Evolutionary conservation across 1,140 invertebrate genomes (phyloP), one percentile per base, ranked within the genome.

Genomic region (Ephestia elutella): DNA sequence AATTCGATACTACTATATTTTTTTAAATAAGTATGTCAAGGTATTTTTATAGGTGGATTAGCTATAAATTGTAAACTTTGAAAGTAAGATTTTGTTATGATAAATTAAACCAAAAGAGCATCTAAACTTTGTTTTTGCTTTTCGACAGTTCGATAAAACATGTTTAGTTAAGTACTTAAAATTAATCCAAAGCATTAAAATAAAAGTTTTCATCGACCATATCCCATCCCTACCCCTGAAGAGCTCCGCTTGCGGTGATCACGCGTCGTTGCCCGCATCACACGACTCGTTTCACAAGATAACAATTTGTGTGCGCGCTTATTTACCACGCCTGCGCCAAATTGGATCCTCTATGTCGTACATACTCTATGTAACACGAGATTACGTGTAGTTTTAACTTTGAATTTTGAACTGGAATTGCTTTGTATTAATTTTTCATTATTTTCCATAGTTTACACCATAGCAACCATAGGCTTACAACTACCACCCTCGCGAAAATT

Each of bases 261-360:
- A 84, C 85, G 85, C 85, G 75, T 82, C 83, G 83, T 79, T 87
- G 79, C 69, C 64, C 82, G 83, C 78, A 87, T 87, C 85, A 87
- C 71, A 85, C 85, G 85, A 72, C 75, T 87, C 83, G 85, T 85
- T 87, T 82, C 83, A 84, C 85, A 87, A 86, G 85, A 87, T 86
- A 87, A 87, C 83, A 86, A 87, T 87, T 87, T 87, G 80, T 78
- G 75, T 71, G 80, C 68, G 73, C 75, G 71, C 70, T 84, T 86
- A 85, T 86, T 76, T 85, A 83, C 65, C 68, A 73, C 70, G 75
- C 78, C 73, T 81, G 78, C 73, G 71, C 77, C 75, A 78, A 82
- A 85, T 87, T 83, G 79, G 70, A 78, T 71, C 65, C 53, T 48
- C 30, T 35, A 30, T 50, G 28, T 60, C 13, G 13, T 44, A 35